A percentile compares a stretch with the other conserved stretches of the same genome.
These are phyloP conservation scores for Zhuqinia jingwanae DNA, from an alignment of 2,888 invertebrate genomes.

Conservation along the genomic window DNA sequence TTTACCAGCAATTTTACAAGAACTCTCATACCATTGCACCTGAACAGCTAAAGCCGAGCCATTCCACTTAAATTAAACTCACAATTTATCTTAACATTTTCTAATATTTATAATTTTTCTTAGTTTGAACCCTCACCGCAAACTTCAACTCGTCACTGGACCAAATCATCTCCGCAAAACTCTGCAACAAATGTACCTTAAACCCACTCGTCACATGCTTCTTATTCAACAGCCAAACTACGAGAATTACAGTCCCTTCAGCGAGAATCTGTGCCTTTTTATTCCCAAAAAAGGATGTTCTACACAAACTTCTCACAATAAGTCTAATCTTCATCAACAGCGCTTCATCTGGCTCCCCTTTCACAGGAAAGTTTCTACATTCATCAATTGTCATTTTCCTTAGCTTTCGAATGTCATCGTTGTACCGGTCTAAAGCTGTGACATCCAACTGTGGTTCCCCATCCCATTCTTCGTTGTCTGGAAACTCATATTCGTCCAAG, in stretches of 20 bases:
- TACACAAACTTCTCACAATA: slow-evolving; percentile 56
- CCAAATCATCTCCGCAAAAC: slow-evolving; percentile 76
- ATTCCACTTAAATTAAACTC: not conserved
- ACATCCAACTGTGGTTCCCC: slow-evolving; percentile 72
- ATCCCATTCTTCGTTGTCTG: slow-evolving; percentile 46
- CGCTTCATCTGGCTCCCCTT: slow-evolving; percentile 43
- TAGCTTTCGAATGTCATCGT: slow-evolving; percentile 75
- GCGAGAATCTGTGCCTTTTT: slow-evolving; percentile 71
- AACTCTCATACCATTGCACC: slow-evolving; percentile 67
- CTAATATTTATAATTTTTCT: no score
- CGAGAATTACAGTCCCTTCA: slow-evolving; percentile 64
- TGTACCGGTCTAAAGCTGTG: slow-evolving; percentile 77
- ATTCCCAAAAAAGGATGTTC: slow-evolving; percentile 74
- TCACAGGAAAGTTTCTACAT: slow-evolving; percentile 67
- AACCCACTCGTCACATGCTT: slow-evolving; percentile 63
- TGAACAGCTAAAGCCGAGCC: slow-evolving; percentile 63
- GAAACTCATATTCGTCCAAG: slow-evolving; percentile 62
- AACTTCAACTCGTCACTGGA: slow-evolving; percentile 63
- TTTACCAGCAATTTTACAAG: slow-evolving; percentile 64
- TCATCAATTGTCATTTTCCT: slow-evolving; percentile 70
- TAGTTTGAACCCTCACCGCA: slow-evolving; percentile 65
- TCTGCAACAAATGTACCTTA: slow-evolving; percentile 69
- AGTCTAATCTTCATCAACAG: not conserved
- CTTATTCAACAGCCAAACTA: slow-evolving; percentile 75
- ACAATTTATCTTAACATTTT: no score